phyloP scores from a whole-genome alignment of 2,113 vertebrate species.

The Hippoglossus stenolepis region DNA sequence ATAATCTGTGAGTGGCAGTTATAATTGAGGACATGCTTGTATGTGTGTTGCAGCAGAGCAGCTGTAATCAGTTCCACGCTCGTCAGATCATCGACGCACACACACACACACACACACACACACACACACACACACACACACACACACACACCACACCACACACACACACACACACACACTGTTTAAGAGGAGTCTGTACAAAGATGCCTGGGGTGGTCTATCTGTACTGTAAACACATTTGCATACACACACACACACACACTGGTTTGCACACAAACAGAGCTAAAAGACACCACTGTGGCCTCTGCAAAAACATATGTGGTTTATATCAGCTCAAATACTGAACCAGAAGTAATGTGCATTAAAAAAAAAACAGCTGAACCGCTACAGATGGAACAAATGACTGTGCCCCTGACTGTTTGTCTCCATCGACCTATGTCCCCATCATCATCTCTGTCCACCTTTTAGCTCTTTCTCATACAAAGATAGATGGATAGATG shows the following conservation, averaged over 20 bases:
- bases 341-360: not conserved
- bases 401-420: not conserved
- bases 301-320: not conserved
- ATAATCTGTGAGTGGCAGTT: conserved; percentile 12
- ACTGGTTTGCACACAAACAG: conserved; percentile 7
- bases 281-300: conserved; percentile 4
- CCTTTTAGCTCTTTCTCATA: not conserved
- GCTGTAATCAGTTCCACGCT: conserved; percentile 49
- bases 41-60: conserved; percentile 31
- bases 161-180: conserved; percentile 16
- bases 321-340: not conserved
- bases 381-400: not conserved
- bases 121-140: conserved; percentile 16
- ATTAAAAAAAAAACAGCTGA: not conserved
- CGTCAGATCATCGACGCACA: conserved; percentile 25
- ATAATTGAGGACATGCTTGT: not conserved
- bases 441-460: not conserved
- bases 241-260: conserved; percentile 15
- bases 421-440: not conserved
- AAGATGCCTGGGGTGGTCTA: conserved; percentile 31
- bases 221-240: conserved; percentile 44
- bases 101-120: conserved; percentile 28
- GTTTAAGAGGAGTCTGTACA: conserved; percentile 45
- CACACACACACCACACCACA: not conserved
- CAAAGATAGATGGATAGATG: not conserved